phyloP scores from a whole-genome alignment of 2,888 invertebrate genomes.

The Colostygia pectinataria region DNA sequence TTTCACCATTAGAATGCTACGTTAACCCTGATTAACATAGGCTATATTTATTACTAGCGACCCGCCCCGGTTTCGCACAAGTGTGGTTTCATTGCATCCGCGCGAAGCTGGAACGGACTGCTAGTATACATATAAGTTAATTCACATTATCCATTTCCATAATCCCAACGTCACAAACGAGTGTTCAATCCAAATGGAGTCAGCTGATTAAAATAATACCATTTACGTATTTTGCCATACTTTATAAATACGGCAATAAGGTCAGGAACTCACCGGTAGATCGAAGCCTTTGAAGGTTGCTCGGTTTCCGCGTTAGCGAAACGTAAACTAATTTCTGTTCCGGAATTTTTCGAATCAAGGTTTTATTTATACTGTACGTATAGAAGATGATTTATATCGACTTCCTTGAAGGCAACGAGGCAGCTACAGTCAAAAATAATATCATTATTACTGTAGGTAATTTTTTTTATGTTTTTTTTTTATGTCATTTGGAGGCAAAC shows the following conservation, averaged over 20 bases:
- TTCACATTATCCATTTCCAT: conserved; percentile 9
- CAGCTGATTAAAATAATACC: conserved; percentile 18
- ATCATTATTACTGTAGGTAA: not conserved
- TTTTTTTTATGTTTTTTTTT: too few relatives aligned
- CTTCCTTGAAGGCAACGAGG: conserved; percentile 59
- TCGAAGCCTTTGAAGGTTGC: conserved; percentile 24
- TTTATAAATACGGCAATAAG: conserved; percentile 19
- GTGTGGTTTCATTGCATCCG: too few relatives aligned
- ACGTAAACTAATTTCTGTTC: conserved; percentile 43
- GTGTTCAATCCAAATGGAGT: not conserved
- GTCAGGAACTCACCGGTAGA: conserved; percentile 19
- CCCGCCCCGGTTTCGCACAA: too few relatives aligned
- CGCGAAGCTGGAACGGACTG: too few relatives aligned
- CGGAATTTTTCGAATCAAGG: conserved; percentile 67
- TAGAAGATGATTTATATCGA: conserved; percentile 67
- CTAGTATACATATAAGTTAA: too few relatives aligned
- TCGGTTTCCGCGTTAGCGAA: conserved; percentile 34
- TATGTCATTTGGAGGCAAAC: too few relatives aligned
- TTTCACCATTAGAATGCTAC: too few relatives aligned
- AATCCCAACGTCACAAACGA: conserved; percentile 1
- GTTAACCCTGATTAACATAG: too few relatives aligned
- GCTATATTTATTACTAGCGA: too few relatives aligned
- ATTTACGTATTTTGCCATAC: conserved; percentile 15
- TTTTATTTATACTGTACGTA: conserved; percentile 45
- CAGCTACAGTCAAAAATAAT: conserved; percentile 24